Conservation (phyloP, 2,113 vertebrate species). For the Pantherophis guttatus region DNA sequence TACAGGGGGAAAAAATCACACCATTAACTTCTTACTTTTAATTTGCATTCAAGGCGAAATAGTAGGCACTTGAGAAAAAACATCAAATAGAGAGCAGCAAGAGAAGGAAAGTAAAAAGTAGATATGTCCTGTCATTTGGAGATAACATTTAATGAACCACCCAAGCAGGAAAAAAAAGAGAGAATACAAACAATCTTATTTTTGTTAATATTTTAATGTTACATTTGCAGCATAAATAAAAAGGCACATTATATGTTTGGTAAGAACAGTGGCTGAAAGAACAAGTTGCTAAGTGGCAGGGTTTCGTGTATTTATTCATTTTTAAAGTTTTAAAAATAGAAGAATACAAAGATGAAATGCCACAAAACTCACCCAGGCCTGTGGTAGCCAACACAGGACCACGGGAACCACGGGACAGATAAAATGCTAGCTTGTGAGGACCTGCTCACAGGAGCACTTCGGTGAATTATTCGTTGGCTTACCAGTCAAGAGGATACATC, state of each 20-base stretch:
- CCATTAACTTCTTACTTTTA: background rate
- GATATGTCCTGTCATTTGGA: background rate
- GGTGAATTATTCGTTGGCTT: constrained; percentile 24
- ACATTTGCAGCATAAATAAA: constrained; percentile 77
- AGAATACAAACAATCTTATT: constrained; percentile 33
- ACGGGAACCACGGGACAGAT: constrained; percentile 13
- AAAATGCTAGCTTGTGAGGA: constrained; percentile 64
- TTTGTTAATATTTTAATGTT: constrained; percentile 73
- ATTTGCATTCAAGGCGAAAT: background rate
- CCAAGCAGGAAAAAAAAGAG: background rate
- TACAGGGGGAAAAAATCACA: background rate
- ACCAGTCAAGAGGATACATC: background rate
- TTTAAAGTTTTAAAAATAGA: constrained; percentile 19
- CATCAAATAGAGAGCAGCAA: background rate
- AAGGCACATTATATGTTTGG: constrained; percentile 75
- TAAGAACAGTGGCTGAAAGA: constrained; percentile 38
- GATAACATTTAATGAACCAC: background rate
- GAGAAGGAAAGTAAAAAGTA: background rate
- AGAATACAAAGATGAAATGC: constrained; percentile 21
- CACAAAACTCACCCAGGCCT: constrained; percentile 14
- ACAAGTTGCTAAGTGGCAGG: constrained; percentile 40
- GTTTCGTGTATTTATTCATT: background rate
- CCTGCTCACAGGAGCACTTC: constrained; percentile 69
- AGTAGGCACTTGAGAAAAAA: background rate
- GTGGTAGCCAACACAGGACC: constrained; percentile 17